Conservation (phyloP, 2,888 invertebrate genomes). For the Ditula angustiorana region DNA sequence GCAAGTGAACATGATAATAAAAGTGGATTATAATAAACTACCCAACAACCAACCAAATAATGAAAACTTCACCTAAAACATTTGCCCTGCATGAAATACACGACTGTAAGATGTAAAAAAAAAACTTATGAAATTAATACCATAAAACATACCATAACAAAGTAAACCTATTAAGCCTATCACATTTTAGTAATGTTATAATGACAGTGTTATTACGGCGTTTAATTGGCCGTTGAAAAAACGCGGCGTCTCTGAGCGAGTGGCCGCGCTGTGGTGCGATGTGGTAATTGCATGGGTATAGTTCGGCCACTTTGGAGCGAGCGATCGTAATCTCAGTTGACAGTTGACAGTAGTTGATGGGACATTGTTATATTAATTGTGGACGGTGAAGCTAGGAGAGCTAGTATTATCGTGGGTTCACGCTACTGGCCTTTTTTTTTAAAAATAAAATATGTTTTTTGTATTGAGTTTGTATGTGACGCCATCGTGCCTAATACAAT, state of each 20-base stretch:
- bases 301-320: neutral
- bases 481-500: too few species aligned
- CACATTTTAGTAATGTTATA: constrained; percentile 29
- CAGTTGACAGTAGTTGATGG: neutral
- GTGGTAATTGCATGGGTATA: constrained; percentile 31
- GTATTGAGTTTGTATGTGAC: too few species aligned
- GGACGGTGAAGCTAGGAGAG: too few species aligned
- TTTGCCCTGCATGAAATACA: too few species aligned
- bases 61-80: too few species aligned
- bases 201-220: constrained; percentile 24
- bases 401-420: too few species aligned
- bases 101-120: too few species aligned
- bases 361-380: neutral
- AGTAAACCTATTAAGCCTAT: constrained; percentile 34
- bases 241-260: constrained; percentile 33
- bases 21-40: too few species aligned
- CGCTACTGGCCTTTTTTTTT: too few species aligned
- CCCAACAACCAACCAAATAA: too few species aligned
- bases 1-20: too few species aligned
- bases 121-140: constrained; percentile 27
- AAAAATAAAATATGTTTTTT: too few species aligned
- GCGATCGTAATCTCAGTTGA: neutral
- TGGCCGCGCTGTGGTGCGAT: constrained; percentile 20
- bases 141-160: constrained; percentile 28
- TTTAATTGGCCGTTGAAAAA: constrained; percentile 28